Conservation (phyloP, 2,113 vertebrate species). For the Bettongia penicillata region DNA sequence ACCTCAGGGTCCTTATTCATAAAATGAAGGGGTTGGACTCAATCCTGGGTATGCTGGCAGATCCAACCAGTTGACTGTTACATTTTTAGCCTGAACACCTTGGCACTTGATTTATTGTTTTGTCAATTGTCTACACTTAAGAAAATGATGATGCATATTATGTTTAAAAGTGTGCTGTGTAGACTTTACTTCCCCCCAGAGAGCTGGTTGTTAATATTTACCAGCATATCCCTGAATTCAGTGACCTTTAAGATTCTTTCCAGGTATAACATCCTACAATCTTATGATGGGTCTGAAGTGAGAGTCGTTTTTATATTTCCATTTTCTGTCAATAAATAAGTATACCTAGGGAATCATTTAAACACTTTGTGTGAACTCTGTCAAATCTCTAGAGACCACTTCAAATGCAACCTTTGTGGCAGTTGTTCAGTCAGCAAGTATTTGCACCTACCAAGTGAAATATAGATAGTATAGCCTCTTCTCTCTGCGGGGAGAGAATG, state of each 20-base stretch:
- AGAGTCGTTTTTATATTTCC: not conserved
- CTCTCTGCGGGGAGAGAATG: not conserved
- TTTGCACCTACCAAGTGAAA: not conserved
- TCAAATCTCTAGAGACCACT: not conserved
- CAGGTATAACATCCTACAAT: not conserved
- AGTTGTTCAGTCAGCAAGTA: conserved; percentile 11
- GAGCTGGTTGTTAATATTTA: too few species aligned
- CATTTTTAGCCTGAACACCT: too few species aligned
- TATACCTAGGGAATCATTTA: not conserved
- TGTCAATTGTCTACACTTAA: too few species aligned
- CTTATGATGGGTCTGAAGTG: not conserved
- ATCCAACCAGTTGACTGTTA: too few species aligned
- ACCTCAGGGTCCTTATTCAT: too few species aligned
- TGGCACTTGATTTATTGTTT: too few species aligned
- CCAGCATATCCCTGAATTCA: not conserved
- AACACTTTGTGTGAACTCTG: not conserved
- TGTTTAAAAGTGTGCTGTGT: too few species aligned
- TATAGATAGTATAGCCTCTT: accelerated
- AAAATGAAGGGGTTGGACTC: too few species aligned
- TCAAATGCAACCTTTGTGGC: not conserved
- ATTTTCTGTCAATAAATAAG: not conserved
- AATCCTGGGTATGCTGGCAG: too few species aligned
- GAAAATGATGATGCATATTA: too few species aligned
- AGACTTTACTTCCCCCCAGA: too few species aligned
- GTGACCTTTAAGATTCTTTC: not conserved